Evolutionary conservation across 1,140 invertebrate species (phyloP).

Genomic region (Lordiphosa stackelbergi): DNA sequence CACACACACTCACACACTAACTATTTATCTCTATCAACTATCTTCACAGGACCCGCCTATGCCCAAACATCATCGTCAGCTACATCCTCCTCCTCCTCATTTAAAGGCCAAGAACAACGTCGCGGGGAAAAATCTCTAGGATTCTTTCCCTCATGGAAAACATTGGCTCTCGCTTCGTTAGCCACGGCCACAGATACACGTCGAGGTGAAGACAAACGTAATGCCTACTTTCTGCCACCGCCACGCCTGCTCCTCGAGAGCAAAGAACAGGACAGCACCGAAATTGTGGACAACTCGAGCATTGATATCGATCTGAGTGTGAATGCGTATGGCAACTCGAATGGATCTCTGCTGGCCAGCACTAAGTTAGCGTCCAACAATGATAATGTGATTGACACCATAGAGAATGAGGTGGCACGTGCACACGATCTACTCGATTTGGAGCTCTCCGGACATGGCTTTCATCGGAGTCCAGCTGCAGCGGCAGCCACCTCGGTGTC

Average conservation of each 20-base stretch:
- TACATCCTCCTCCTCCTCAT: constrained; percentile 9
- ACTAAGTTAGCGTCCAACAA: constrained; percentile 27
- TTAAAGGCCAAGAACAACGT: constrained; percentile 26
- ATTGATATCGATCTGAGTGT: constrained; percentile 56
- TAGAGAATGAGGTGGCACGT: constrained; percentile 69
- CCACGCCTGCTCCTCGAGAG: constrained; percentile 58
- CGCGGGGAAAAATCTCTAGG: constrained; percentile 62
- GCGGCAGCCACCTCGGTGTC: constrained; percentile 61
- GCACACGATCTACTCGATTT: constrained; percentile 70
- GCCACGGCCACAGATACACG: constrained; percentile 42
- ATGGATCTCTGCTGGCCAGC: constrained; percentile 10
- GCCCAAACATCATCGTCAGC: constrained; percentile 35
- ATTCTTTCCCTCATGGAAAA: constrained; percentile 74
- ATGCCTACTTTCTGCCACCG: constrained; percentile 54
- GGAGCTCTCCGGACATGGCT: constrained; percentile 71
- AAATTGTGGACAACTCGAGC: constrained; percentile 16
- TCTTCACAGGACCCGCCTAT: constrained; percentile 49
- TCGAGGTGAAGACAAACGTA: constrained; percentile 38
- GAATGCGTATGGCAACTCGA: constrained; percentile 31
- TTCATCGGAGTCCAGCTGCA: constrained; percentile 61
- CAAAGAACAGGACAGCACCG: constrained; percentile 10
- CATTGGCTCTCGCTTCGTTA: constrained; percentile 62
- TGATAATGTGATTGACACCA: constrained; percentile 55
- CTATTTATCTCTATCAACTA: not conserved
- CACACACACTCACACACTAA: not conserved